Conservation (phyloP, 1,140 invertebrate species). For the Propsilocerus akamusi region DNA sequence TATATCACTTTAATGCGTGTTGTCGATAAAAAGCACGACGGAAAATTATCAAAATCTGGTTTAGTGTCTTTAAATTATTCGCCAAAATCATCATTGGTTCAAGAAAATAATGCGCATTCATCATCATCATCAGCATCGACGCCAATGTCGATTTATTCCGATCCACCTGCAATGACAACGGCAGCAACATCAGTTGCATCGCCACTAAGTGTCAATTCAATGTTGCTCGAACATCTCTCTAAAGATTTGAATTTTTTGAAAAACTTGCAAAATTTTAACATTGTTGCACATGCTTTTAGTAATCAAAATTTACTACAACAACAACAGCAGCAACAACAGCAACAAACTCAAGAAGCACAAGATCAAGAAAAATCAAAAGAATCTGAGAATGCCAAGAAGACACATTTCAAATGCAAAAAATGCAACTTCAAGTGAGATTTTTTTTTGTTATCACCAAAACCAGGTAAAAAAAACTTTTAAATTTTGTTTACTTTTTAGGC, state of each 20-base stretch:
- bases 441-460: background rate
- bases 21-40: constrained; percentile 23
- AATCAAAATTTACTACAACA: background rate
- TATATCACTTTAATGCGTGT: constrained; percentile 54
- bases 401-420: constrained; percentile 64
- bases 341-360: constrained; percentile 14
- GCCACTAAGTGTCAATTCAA: background rate
- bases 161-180: constrained; percentile 9
- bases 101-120: background rate
- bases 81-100: background rate
- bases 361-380: constrained; percentile 19
- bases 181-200: constrained; percentile 15
- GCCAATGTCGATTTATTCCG: background rate
- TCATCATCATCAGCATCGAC: background rate
- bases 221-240: background rate
- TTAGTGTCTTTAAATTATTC: constrained; percentile 19
- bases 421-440: constrained; percentile 56
- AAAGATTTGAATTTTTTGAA: background rate
- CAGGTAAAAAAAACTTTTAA: background rate
- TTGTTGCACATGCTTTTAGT: background rate
- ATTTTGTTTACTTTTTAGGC: constrained; percentile 22
- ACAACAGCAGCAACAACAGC: background rate
- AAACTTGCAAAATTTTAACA: background rate
- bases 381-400: constrained; percentile 29
- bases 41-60: constrained; percentile 23